A percentile compares a stretch with the other conserved stretches of the same genome.
These are phyloP conservation scores for Phylloscopus whistleri DNA, from an alignment of 2,113 vertebrate genomes.

Conservation along the genomic window DNA sequence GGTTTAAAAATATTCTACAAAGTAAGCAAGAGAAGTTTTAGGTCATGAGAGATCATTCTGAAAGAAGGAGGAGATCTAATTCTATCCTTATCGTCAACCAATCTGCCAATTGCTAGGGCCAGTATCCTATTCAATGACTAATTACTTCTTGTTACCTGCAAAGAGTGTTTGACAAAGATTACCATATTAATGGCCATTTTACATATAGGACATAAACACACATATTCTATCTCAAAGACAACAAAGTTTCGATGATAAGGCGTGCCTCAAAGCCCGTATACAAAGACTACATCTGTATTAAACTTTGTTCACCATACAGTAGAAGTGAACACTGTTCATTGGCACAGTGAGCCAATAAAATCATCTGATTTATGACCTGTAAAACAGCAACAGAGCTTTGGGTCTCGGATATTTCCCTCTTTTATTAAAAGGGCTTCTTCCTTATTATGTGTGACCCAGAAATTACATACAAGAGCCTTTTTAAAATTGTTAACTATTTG, in stretches of 20 bases:
- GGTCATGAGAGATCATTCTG: not conserved
- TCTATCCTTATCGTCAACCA: not conserved
- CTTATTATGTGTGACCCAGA: not conserved
- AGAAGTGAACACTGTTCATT: not conserved
- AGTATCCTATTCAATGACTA: not conserved
- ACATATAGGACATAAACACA: not conserved
- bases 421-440: not conserved
- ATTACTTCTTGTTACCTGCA: not conserved
- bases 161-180: not conserved
- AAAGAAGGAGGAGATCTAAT: not conserved
- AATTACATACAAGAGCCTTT: not conserved
- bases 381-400: not conserved
- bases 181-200: not conserved
- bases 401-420: not conserved
- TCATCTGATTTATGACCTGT: not conserved
- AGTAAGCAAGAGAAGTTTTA: not conserved
- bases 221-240: not conserved
- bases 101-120: not conserved
- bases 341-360: not conserved
- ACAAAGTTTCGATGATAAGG: not conserved
- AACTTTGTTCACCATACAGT: not conserved
- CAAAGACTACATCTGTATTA: not conserved
- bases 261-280: not conserved
- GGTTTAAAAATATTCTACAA: not conserved
- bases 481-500: not conserved